Percentiles rank a stretch among this genome's conserved stretches.
These are phyloP conservation scores for Halcyon chelicuti DNA, from an alignment of 2,797 vertebrate genomes.

Conservation along the genomic window DNA sequence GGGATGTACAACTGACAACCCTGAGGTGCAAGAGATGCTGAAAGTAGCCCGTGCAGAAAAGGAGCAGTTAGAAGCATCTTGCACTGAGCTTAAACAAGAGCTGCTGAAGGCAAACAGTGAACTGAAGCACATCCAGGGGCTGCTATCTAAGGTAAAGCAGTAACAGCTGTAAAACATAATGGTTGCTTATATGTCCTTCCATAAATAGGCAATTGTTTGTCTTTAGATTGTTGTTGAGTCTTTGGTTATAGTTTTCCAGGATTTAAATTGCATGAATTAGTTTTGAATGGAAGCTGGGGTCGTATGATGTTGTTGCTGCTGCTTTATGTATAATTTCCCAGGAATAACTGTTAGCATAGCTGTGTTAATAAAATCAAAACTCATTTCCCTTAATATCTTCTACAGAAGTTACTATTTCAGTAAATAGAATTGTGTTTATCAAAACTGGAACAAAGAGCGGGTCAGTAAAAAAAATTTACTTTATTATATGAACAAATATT, in stretches of 20 bases:
- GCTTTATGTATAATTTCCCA: not conserved
- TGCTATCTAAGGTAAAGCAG: constrained; percentile 86
- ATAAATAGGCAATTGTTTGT: not conserved
- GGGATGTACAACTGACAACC: constrained; percentile 77
- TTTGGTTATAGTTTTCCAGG: not conserved
- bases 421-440: not conserved
- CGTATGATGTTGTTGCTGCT: not conserved
- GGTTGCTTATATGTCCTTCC: not conserved
- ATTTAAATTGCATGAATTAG: not conserved
- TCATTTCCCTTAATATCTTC: not conserved
- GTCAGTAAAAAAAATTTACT: not conserved
- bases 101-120: constrained; percentile 87
- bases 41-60: constrained; percentile 87
- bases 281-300: not conserved
- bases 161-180: not conserved
- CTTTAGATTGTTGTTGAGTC: not conserved
- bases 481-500: not conserved
- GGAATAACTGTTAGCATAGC: not conserved
- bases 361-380: not conserved
- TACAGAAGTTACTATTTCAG: not conserved
- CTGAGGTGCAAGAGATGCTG: constrained; percentile 86
- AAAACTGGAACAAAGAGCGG: not conserved
- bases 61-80: constrained; percentile 86
- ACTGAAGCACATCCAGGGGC: constrained; percentile 79
- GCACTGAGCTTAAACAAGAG: constrained; percentile 88